A percentile compares a stretch with the other conserved stretches of the same genome.
phyloP scores from a whole-genome alignment of 2,797 vertebrate species.

The Acestrorhynchus altus region DNA sequence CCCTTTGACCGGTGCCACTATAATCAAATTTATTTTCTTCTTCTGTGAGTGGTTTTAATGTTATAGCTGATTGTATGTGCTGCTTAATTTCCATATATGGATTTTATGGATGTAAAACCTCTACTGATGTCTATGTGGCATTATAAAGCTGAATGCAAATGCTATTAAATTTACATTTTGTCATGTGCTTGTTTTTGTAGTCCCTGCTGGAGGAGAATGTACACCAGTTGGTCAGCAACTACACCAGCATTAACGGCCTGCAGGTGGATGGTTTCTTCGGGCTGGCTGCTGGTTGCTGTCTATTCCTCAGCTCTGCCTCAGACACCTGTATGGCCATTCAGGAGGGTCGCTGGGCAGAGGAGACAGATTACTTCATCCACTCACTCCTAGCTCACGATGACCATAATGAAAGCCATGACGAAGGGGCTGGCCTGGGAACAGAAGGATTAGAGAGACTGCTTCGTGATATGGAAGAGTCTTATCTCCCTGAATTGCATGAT shows the following conservation, averaged over 20 bases:
- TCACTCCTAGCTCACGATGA: slow-evolving; percentile 39
- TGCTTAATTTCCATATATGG: too few species aligned
- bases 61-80: too few species aligned
- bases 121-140: too few species aligned
- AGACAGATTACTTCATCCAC: slow-evolving; percentile 65
- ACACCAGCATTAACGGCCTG: slow-evolving; percentile 40
- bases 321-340: slow-evolving; percentile 61
- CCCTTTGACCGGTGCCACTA: too few species aligned
- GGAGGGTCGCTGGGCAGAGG: slow-evolving; percentile 69
- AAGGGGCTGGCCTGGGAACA: slow-evolving; percentile 5
- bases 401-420: not conserved
- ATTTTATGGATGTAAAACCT: not conserved
- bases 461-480: slow-evolving; percentile 63
- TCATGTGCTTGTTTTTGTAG: slow-evolving; percentile 16
- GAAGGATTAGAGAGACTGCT: slow-evolving; percentile 64
- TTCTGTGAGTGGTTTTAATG: too few species aligned
- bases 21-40: too few species aligned
- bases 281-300: slow-evolving; percentile 65
- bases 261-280: slow-evolving; percentile 67
- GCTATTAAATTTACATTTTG: not conserved
- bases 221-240: slow-evolving; percentile 70
- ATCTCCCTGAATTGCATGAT: slow-evolving; percentile 53
- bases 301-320: slow-evolving; percentile 70
- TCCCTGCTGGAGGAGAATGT: slow-evolving; percentile 48
- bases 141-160: too few species aligned